Evolutionary conservation across 2,113 vertebrate species (phyloP), one percentile per base, ranked within the genome.

Genomic region (Vidua chalybeata): DNA sequence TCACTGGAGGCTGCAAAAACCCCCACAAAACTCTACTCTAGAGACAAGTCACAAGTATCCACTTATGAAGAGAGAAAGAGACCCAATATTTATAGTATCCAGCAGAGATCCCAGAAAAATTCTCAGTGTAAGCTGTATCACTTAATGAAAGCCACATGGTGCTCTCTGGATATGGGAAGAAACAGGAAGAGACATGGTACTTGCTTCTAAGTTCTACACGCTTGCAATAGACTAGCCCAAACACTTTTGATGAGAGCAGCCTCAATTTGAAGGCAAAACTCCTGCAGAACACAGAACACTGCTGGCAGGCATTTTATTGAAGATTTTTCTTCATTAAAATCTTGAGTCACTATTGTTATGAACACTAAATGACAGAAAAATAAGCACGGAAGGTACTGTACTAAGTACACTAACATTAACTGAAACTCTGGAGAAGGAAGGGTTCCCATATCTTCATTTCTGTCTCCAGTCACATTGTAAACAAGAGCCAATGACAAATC

Each of bases 301-400:
- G 96, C 95, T 99, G 92, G 98, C 98, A 74, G 98, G 98, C 94
- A 99, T 99, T 93, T 97, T 99, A 19, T 93, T 99, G 91, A 98
- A 97, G 80, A 99, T 99, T 97, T 99, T 99, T 98, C 98, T 99
- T 94, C 98, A 99, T 52, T 98, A 99, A 97, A 98, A 98, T 75
- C 98, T 98, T 52, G 98, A 99, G 96, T 99, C 98, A 15, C 98
- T 98, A 51, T 96, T 99, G 72, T 97, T 99, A 90, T 98, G 98
- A 97, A 99, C 98, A 81, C 98, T 99, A 95, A 99, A 69, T 72
- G 41, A 67, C 22, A 76, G 98, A 95, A 98, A 99, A 98, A 99
- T 99, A 94, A 98, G 96, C 95, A 97, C 99, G 98, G 99, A 99
- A 98, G 98, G 98, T 99, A 97, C 12, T 79, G 91, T 87, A 92